Percentiles rank a stretch among this genome's conserved stretches.
Evolutionary conservation across 1,140 invertebrate species (phyloP).

Genomic region (Apocrypta bakeri): DNA sequence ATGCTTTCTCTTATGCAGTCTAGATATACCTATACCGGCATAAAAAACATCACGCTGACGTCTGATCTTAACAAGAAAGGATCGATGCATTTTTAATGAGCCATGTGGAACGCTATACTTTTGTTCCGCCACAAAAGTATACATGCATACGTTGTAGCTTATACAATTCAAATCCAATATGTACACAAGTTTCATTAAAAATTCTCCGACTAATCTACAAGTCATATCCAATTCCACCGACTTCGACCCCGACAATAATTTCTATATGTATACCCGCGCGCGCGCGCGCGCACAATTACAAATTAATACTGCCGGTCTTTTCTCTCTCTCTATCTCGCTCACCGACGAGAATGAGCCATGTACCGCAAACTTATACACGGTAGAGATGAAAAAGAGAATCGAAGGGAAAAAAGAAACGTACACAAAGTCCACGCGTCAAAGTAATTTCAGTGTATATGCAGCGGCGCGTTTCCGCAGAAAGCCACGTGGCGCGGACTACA

Average conservation of each 20-base stretch:
- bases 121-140: background rate
- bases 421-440: conserved; percentile 43
- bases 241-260: background rate
- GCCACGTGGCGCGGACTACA: conserved; percentile 56
- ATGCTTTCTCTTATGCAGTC: background rate
- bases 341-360: too few species aligned
- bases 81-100: too few species aligned
- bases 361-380: too few species aligned
- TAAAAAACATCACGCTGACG: background rate
- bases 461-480: conserved; percentile 20
- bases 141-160: too few species aligned
- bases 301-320: conserved; percentile 40
- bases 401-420: conserved; percentile 23
- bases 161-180: background rate
- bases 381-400: conserved; percentile 17
- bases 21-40: background rate
- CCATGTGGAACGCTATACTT: too few species aligned
- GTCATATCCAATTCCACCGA: background rate
- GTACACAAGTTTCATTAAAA: background rate
- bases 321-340: too few species aligned
- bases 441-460: conserved; percentile 28
- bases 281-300: conserved; percentile 39
- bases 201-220: background rate
- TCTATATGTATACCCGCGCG: background rate
- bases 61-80: background rate